Base-by-base conservation (phyloP, 1,140 invertebrate species). In the Riptortus pedestris region DNA sequence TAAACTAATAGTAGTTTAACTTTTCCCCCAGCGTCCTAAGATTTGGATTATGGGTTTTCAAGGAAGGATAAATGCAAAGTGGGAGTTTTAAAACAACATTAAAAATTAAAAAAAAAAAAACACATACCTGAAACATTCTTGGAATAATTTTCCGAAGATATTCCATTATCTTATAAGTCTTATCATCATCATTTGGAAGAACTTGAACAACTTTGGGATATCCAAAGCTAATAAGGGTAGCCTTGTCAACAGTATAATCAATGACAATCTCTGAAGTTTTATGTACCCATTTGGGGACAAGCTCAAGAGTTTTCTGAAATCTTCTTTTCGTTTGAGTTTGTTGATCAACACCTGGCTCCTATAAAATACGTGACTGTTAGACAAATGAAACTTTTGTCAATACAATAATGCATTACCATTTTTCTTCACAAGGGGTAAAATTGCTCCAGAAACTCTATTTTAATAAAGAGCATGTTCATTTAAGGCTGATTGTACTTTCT, bases 61-160 rank as follows among this genome's bases (percentile, higher is more conserved):
- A n/a, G n/a, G n/a, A n/a, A n/a, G n/a, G n/a, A n/a, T n/a, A n/a
- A n/a, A n/a, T n/a, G n/a, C n/a, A n/a, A n/a, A n/a, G n/a, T n/a
- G n/a, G n/a, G n/a, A n/a, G n/a, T n/a, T n/a, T n/a, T n/a, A n/a
- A n/a, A n/a, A n/a, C n/a, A n/a, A n/a, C n/a, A 64, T 57, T 45
- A 72, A 79, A 73, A 76, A 70, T 76, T 74, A 47, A 11, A 47
- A 20, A 18, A 26, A 38, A 51, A 64, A 57, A 20, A 28, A 14
- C 43, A 60, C 67, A 65, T 68, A 76, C 75, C 70, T 76, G 75
- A 74, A 92, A 93, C 88, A 92, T 92, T 72, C 88, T 80, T 0
- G 90, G 90, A 3, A 93, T 88, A 64, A 91, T 87, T 65, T 85
- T 81, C 45, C 88, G 77, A 38, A 93, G 73, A 72, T 92, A 93